These are phyloP conservation scores for Xestia sexstrigata DNA, from an alignment of 2,888 invertebrate genomes.

Conservation along the genomic window DNA sequence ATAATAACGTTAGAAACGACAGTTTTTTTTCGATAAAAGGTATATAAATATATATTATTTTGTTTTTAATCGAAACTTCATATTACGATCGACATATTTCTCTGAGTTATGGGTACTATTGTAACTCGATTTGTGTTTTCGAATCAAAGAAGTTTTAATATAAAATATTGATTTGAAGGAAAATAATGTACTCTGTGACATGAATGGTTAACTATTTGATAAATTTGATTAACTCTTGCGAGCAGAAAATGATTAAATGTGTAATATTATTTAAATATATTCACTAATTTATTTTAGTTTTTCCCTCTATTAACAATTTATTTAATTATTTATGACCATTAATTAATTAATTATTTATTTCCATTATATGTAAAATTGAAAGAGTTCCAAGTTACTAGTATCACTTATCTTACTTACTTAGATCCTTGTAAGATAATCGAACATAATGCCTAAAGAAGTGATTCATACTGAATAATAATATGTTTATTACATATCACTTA, in stretches of 20 bases:
- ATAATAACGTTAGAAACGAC: conserved; percentile 73
- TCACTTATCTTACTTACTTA: not conserved
- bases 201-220: not conserved
- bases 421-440: not conserved
- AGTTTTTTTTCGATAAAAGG: conserved; percentile 68
- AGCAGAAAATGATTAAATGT: not conserved
- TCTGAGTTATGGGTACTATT: conserved; percentile 40
- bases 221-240: conserved; percentile 6
- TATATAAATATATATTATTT: conserved; percentile 33
- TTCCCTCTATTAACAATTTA: not conserved
- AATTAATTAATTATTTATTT: not conserved
- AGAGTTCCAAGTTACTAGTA: conserved; percentile 9
- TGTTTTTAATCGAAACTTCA: conserved; percentile 55
- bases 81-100: conserved; percentile 45
- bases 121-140: conserved; percentile 46
- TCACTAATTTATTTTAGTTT: not conserved
- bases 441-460: conserved; percentile 3
- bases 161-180: not conserved
- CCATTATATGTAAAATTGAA: not conserved
- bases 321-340: not conserved
- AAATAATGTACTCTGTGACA: not conserved
- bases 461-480: conserved; percentile 9
- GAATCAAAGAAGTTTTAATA: not conserved
- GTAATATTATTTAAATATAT: not conserved
- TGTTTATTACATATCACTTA: not conserved